A percentile compares a stretch with the other conserved stretches of the same genome.
These are phyloP conservation scores for Heliangelus exortis DNA, from an alignment of 2,797 vertebrate genomes.

Conservation along the genomic window DNA sequence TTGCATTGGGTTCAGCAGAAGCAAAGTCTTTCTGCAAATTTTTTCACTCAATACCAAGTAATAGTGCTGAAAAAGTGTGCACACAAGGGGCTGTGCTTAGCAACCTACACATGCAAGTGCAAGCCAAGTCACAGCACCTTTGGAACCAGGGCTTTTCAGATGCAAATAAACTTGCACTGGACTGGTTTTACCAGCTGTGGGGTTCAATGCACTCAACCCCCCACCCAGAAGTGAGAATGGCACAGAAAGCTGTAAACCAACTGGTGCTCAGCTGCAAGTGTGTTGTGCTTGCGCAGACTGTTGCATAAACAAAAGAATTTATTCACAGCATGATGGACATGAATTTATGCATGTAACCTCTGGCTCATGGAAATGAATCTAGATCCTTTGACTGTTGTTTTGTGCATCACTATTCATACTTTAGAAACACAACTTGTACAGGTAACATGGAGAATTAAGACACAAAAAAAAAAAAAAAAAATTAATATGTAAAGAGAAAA, in stretches of 20 bases:
- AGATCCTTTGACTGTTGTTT: conserved; percentile 1
- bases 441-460: background rate
- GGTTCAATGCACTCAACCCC: conserved; percentile 58
- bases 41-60: background rate
- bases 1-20: background rate
- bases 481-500: background rate
- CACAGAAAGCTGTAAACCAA: conserved; percentile 64
- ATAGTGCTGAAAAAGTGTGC: background rate
- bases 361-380: conserved; percentile 32
- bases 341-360: conserved; percentile 66
- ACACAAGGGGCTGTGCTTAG: background rate
- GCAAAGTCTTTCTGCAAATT: background rate
- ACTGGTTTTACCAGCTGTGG: conserved; percentile 65
- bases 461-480: background rate
- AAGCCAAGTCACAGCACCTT: conserved; percentile 45
- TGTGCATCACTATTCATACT: conserved; percentile 1
- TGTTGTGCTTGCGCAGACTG: conserved; percentile 59
- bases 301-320: conserved; percentile 68
- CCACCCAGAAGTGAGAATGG: conserved; percentile 58
- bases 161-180: conserved; percentile 41
- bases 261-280: conserved; percentile 68
- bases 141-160: conserved; percentile 48
- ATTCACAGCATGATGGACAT: conserved; percentile 49
- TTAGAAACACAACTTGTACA: background rate
- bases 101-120: conserved; percentile 49